Base-by-base conservation (phyloP, 2,797 vertebrate species). In the Aldrovandia affinis region DNA sequence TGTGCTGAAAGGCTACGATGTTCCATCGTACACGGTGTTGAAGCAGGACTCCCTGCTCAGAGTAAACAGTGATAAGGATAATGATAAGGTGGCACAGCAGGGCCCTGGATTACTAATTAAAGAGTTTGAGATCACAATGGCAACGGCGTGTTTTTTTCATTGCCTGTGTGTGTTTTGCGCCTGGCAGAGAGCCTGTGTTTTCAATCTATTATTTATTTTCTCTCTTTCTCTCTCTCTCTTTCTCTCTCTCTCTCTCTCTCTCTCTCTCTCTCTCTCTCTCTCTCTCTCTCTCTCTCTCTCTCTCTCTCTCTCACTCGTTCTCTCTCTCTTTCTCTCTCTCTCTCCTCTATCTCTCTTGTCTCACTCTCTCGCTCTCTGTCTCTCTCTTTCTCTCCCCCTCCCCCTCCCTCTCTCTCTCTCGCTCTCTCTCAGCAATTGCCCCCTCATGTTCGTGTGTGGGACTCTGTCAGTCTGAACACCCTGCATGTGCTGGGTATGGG, bases 391-490 rank as follows among this genome's bases (percentile, higher is more conserved):
- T 57, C 25, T 15, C 42, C 2, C 42, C 57, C 22, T 28, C 33
- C 30, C 22, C 1, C 22, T 22, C 39, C n/a, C 47, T n/a, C 20
- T 14, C 1, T 10, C 36, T 12, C 12, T 54, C 33, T 61, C 42
- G 63, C 18, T 78, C 18, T 83, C 73, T 42, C n/a, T 81, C 86
- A 98, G 97, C 91, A 93, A 10, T 90, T 98, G 84, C 90, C 94
- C 1, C 97, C 97, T 82, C 97, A 98, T 0, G 95, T 98, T 20
- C 96, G 97, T 1, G 89, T 98, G 39, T 98, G 97, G 97, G 97
- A 98, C 91, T 98, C 97, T 0, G 97, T 98, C 87, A 97, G 97
- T 88, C 96, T 98, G 83, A 97, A 96, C 91, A 98, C 97, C 3
- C 95, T 98, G 6, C 97, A 98, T 0, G 95, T 98, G 86, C 89